These are phyloP conservation scores for Nycticryphes semicollaris DNA, from an alignment of 2,113 vertebrate genomes.

Conservation along the genomic window DNA sequence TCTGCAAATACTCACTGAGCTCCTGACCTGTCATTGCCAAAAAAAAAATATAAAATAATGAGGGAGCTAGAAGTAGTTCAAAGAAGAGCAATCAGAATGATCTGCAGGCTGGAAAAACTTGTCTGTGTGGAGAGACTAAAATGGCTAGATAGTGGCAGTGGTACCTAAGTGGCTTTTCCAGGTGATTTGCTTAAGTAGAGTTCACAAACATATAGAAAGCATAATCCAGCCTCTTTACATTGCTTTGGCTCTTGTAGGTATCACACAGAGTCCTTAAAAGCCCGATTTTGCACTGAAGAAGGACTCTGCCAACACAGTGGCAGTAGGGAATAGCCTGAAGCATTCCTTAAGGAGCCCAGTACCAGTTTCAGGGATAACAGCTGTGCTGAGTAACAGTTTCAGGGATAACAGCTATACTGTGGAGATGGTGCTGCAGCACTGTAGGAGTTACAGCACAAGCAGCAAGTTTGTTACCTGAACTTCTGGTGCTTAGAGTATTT, in stretches of 20 bases:
- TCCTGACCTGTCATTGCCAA: background rate
- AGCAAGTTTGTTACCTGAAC: background rate
- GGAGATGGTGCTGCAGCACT: background rate
- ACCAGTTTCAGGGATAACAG: background rate
- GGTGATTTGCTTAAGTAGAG: background rate
- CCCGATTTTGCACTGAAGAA: background rate
- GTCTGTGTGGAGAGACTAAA: background rate
- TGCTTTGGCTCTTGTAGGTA: background rate
- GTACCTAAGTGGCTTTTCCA: background rate
- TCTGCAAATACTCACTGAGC: constrained; percentile 3
- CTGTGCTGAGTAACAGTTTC: background rate
- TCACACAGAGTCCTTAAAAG: background rate
- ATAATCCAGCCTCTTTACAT: background rate
- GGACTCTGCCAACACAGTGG: background rate
- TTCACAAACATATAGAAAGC: background rate
- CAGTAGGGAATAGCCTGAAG: background rate
- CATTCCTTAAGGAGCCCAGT: background rate
- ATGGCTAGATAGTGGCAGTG: background rate
- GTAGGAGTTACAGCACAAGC: background rate
- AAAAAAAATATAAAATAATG: background rate
- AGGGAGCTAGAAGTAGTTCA: background rate
- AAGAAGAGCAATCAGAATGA: constrained; percentile 6
- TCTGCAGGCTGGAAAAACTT: background rate
- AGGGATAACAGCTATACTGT: background rate
- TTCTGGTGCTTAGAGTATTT: background rate